These are phyloP conservation scores for Uria lomvia DNA, from an alignment of 2,113 vertebrate species.

Conservation along the genomic window DNA sequence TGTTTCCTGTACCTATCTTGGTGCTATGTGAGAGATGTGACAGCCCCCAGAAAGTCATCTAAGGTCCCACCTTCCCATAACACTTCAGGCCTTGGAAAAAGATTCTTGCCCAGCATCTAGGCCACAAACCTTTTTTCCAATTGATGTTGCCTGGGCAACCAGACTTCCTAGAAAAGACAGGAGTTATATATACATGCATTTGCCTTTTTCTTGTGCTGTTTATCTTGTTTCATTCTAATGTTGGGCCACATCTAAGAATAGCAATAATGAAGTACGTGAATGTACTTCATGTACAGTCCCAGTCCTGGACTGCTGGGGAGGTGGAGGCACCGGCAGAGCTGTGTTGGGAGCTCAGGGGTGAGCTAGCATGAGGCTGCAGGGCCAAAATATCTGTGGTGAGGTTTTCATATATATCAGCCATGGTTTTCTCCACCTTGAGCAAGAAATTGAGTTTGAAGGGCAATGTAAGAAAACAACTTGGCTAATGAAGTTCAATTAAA, in stretches of 20 bases:
- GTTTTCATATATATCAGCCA: rapidly evolving
- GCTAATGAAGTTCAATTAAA: background rate
- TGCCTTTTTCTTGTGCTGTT: background rate
- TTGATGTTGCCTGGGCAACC: slow-evolving; percentile 11
- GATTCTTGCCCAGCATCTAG: background rate
- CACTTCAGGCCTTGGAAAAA: background rate
- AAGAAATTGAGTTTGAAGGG: background rate
- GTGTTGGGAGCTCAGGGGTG: background rate
- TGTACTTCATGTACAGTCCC: background rate
- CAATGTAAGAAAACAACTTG: background rate
- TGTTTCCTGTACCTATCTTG: background rate
- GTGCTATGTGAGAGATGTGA: background rate
- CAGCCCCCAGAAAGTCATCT: background rate
- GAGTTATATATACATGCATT: background rate
- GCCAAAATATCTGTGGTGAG: background rate
- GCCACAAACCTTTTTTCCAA: background rate
- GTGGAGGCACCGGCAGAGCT: background rate
- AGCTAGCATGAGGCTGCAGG: background rate
- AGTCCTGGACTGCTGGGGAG: background rate
- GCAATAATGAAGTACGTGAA: background rate
- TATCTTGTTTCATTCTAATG: background rate
- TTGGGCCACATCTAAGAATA: background rate
- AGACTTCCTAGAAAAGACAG: background rate
- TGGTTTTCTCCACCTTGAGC: background rate
- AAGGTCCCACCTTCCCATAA: background rate